A percentile compares a stretch with the other conserved stretches of the same genome.
These are phyloP conservation scores for Zaprionus inermis DNA, from an alignment of 1,140 invertebrate genomes.

Conservation along the genomic window DNA sequence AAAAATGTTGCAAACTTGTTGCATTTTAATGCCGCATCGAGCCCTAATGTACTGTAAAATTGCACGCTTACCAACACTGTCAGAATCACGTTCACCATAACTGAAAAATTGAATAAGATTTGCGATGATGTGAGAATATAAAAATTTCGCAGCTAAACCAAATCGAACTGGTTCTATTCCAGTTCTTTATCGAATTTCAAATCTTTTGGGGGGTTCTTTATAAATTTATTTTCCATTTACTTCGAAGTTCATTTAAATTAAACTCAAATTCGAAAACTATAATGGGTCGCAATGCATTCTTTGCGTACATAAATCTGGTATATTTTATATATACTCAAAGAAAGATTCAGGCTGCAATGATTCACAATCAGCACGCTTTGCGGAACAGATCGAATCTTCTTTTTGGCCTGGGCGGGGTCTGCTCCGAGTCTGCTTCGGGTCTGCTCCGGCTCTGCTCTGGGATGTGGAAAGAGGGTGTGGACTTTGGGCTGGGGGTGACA, in stretches of 20 bases:
- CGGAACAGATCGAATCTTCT: not conserved
- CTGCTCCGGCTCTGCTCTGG: too few species aligned
- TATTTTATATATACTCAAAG: not conserved
- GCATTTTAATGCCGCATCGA: slow-evolving; percentile 37
- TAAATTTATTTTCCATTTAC: slow-evolving; percentile 4
- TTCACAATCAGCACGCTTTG: slow-evolving; percentile 21
- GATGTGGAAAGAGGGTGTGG: slow-evolving; percentile 26
- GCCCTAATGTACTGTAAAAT: not conserved
- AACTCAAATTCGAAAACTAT: not conserved
- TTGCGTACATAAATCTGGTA: too few species aligned
- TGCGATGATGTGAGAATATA: slow-evolving; percentile 12
- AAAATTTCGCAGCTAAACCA: not conserved
- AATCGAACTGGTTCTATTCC: slow-evolving; percentile 28
- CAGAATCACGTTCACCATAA: slow-evolving; percentile 16
- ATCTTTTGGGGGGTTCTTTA: not conserved
- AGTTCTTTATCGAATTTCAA: not conserved
- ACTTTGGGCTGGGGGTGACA: slow-evolving; percentile 33
- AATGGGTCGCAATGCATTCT: too few species aligned
- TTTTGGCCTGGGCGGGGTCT: not conserved
- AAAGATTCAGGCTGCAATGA: not conserved
- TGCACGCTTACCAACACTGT: slow-evolving; percentile 20
- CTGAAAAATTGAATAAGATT: not conserved
- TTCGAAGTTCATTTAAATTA: slow-evolving; percentile 4
- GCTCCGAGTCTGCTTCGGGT: too few species aligned
- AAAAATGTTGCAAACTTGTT: slow-evolving; percentile 42